phyloP scores from a whole-genome alignment of 1,140 invertebrate species.

The Lordiphosa mommai region DNA sequence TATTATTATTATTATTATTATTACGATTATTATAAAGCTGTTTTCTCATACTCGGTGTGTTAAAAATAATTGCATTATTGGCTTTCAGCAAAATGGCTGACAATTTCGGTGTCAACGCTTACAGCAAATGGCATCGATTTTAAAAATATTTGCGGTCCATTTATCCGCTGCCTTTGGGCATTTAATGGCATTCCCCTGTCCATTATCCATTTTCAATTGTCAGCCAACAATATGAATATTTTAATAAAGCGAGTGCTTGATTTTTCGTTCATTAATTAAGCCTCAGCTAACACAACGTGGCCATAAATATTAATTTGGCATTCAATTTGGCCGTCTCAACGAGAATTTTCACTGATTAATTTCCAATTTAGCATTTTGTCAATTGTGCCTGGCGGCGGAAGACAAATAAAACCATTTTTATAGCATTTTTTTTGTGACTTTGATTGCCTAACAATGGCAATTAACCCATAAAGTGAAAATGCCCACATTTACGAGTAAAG shows the following conservation, averaged over 20 bases:
- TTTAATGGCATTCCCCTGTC: constrained; percentile 20
- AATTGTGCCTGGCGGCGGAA: constrained; percentile 28
- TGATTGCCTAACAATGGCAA: constrained; percentile 72
- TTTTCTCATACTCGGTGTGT: constrained; percentile 20
- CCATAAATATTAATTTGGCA: constrained; percentile 67
- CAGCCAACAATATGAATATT: not conserved
- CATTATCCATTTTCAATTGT: not conserved
- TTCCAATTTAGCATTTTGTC: constrained; percentile 65
- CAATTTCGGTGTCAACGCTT: constrained; percentile 12
- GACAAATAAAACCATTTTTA: constrained; percentile 49
- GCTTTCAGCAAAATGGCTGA: constrained; percentile 25
- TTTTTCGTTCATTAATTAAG: constrained; percentile 58
- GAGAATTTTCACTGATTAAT: constrained; percentile 42
- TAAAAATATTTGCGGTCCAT: constrained; percentile 52
- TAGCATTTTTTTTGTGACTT: constrained; percentile 37
- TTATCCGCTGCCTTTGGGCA: constrained; percentile 24
- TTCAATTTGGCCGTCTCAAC: constrained; percentile 24
- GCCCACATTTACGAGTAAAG: constrained; percentile 57
- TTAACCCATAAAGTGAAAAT: constrained; percentile 75
- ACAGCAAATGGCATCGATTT: constrained; percentile 9
- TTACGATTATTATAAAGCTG: constrained; percentile 14
- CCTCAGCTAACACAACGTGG: constrained; percentile 26
- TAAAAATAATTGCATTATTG: constrained; percentile 67
- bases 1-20: constrained; percentile 69
- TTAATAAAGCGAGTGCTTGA: constrained; percentile 1